A percentile compares a stretch with the other conserved stretches of the same genome.
phyloP scores from a whole-genome alignment of 2,888 invertebrate species.

The Augiades crinisus region DNA sequence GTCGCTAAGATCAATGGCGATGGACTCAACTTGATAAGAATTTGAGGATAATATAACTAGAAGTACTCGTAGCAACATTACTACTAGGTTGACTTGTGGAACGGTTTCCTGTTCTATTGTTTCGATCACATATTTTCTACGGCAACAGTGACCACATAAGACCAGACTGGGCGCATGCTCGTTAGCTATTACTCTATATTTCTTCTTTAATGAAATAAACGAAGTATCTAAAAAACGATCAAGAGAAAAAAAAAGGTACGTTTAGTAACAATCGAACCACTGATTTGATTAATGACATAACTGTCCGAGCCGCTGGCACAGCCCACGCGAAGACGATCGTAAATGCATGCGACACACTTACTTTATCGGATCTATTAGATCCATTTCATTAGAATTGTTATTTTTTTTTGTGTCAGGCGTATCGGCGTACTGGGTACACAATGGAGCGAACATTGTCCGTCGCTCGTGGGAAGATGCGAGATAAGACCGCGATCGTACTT shows the following conservation, averaged over 20 bases:
- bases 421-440: conserved; percentile 52
- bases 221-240: conserved; percentile 1
- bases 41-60: too few species aligned
- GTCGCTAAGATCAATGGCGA: too few species aligned
- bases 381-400: conserved; percentile 54
- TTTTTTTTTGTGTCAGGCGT: conserved; percentile 44
- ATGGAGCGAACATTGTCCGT: conserved; percentile 36
- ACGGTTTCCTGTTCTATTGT: too few species aligned
- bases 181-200: too few species aligned
- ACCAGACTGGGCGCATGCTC: too few species aligned
- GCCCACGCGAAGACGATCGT: conserved; percentile 28
- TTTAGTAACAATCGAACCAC: conserved; percentile 17
- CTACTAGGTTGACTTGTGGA: too few species aligned
- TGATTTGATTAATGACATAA: conserved; percentile 23
- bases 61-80: too few species aligned
- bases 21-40: too few species aligned
- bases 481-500: conserved; percentile 66
- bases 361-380: conserved; percentile 52
- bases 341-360: conserved; percentile 50
- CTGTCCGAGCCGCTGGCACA: conserved; percentile 7
- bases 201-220: too few species aligned
- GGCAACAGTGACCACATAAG: too few species aligned
- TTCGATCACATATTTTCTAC: too few species aligned
- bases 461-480: conserved; percentile 67
- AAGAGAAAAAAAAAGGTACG: background rate